phyloP scores from a whole-genome alignment of 1,140 invertebrate genomes.

The Papilio dardanus region DNA sequence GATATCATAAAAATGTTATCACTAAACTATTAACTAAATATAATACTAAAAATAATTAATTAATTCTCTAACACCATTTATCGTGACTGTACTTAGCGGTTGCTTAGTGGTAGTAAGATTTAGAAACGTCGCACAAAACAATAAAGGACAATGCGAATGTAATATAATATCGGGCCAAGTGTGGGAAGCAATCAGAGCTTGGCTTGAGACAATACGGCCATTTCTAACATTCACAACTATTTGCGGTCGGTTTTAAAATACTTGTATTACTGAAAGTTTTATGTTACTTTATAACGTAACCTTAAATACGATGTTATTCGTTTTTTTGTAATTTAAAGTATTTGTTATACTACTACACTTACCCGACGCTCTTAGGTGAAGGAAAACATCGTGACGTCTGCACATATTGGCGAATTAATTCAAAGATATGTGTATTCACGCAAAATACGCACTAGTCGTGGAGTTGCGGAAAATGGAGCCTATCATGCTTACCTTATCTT shows the following conservation, averaged over 20 bases:
- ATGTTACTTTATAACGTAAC: background rate
- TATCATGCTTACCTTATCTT: too few species aligned
- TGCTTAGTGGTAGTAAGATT: conserved; percentile 68
- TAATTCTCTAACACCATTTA: background rate
- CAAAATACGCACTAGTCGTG: too few species aligned
- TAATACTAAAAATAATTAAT: too few species aligned
- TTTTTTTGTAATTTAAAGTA: too few species aligned
- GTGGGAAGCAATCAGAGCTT: conserved; percentile 66
- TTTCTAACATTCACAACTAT: conserved; percentile 29
- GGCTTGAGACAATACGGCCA: conserved; percentile 27
- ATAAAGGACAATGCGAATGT: conserved; percentile 55
- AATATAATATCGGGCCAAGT: conserved; percentile 57
- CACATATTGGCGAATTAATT: too few species aligned
- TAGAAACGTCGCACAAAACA: conserved; percentile 61
- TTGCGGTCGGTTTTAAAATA: conserved; percentile 19
- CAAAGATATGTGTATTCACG: too few species aligned
- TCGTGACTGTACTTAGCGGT: conserved; percentile 62
- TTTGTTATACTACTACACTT: too few species aligned
- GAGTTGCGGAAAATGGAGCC: too few species aligned
- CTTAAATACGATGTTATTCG: background rate
- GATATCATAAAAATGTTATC: too few species aligned
- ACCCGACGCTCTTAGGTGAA: too few species aligned
- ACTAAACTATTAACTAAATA: too few species aligned
- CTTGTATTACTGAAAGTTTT: conserved; percentile 1
- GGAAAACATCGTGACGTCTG: too few species aligned